Conservation (phyloP, 1,140 invertebrate genomes). For the Drosophila nikananu region DNA sequence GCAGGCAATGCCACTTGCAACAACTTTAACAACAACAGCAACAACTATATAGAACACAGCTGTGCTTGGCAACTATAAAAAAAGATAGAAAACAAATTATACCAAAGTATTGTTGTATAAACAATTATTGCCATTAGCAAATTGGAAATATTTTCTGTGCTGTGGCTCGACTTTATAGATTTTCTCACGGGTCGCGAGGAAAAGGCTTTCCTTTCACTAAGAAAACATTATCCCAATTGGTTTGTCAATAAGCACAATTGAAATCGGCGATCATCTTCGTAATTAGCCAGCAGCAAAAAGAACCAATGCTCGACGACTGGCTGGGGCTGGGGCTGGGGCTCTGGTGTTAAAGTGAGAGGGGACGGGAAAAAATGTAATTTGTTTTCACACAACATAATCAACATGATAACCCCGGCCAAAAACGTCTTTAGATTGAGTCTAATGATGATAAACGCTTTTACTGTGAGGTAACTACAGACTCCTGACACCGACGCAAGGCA, state of each 20-base stretch:
- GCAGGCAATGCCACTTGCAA: constrained; percentile 61
- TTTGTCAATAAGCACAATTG: constrained; percentile 79
- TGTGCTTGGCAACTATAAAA: constrained; percentile 34
- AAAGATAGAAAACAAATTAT: constrained; percentile 38
- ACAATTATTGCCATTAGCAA: constrained; percentile 78
- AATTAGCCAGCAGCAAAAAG: constrained; percentile 68
- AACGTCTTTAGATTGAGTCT: constrained; percentile 85
- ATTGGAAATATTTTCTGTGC: constrained; percentile 61
- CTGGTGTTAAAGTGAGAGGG: constrained; percentile 67
- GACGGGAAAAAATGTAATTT: constrained; percentile 82
- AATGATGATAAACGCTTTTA: constrained; percentile 85
- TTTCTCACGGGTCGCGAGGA: constrained; percentile 56
- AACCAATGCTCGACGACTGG: constrained; percentile 27
- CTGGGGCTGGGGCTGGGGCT: too few species aligned
- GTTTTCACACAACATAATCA: constrained; percentile 85
- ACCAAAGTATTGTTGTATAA: constrained; percentile 48
- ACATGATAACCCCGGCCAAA: constrained; percentile 83
- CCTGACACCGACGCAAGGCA: constrained; percentile 74
- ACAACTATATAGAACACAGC: constrained; percentile 76
- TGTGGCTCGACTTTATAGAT: constrained; percentile 55
- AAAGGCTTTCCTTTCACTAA: constrained; percentile 74
- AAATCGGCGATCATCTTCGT: constrained; percentile 69
- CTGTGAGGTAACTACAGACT: constrained; percentile 84
- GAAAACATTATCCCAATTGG: constrained; percentile 66
- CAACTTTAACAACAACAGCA: constrained; percentile 53